Evolutionary conservation across 1,140 invertebrate genomes (phyloP), one percentile per base, ranked within the genome.

Genomic region (Cephus cinctus): DNA sequence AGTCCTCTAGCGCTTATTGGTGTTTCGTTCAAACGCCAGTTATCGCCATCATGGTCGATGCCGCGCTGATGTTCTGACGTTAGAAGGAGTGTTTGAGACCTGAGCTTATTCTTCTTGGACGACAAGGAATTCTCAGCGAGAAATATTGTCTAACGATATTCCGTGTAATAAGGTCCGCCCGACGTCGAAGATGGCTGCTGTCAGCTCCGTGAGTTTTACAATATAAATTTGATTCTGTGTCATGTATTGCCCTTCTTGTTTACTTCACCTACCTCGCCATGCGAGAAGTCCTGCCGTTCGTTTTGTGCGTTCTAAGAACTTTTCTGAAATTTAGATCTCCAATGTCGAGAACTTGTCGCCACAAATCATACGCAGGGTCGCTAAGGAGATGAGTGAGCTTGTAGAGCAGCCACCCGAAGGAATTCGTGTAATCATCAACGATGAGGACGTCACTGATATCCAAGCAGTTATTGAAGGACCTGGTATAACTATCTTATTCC

Each of bases 321-420:
- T 32, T 35, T 47, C 8, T 68, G n/a, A n/a, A n/a, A n/a, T 75
- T 45, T 58, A 86, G 83, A 86, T 86, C 75, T 90, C 88, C 16
- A 95, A 95, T 79, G 89, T 95, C 46, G 93, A 96, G 78, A 96
- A 96, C 78, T 75, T 95, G 43, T 92, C 92, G 41, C 93, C 93
- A n/a, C 91, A 95, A 80, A 90, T 90, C 34, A 92, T 95, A 25
- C 76, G 92, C 21, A 82, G 86, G 65, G 86, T 96, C 32, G 83
- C 85, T 18, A 90, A 89, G 71, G 92, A 96, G 78, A 81, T 94
- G 73, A 83, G 84, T 57, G 86, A 90, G 54, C 76, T 96, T 50
- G 80, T 82, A 39, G 79, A 80, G 52, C 80, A 86, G 58, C 89
- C 92, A 47, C 89, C 89, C 11, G 93, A 96, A 80, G 93, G 92